These are phyloP conservation scores for Myripristis jacobus DNA, from an alignment of 2,797 vertebrate genomes.

Conservation along the genomic window DNA sequence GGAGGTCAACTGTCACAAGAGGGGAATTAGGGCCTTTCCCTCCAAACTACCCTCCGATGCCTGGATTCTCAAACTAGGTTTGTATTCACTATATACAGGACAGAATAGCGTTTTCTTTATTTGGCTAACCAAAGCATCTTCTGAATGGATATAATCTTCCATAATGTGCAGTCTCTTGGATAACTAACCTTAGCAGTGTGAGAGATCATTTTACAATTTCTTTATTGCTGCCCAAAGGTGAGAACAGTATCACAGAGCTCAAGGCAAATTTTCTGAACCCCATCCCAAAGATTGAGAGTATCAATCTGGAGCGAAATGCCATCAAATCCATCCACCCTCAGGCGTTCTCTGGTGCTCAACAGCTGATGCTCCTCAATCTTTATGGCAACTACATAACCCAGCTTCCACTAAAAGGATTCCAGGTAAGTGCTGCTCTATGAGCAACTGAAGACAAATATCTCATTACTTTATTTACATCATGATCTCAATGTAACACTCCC, in stretches of 20 bases:
- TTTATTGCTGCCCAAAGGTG: constrained; percentile 66
- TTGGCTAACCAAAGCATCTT: background rate
- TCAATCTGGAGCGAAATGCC: constrained; percentile 82
- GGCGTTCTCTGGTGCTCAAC: constrained; percentile 78
- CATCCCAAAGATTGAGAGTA: constrained; percentile 78
- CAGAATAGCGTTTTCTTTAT: background rate
- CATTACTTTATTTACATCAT: background rate
- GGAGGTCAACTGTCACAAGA: constrained; percentile 83
- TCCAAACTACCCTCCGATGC: constrained; percentile 76
- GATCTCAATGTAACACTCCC: background rate
- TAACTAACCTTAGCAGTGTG: background rate
- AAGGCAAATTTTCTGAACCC: constrained; percentile 71
- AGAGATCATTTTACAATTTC: background rate
- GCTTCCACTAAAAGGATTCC: constrained; percentile 75
- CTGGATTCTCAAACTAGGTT: constrained; percentile 84
- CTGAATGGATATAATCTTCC: background rate
- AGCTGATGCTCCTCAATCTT: constrained; percentile 83
- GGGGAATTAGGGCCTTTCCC: constrained; percentile 74
- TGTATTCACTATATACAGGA: constrained; percentile 4
- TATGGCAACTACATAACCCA: constrained; percentile 80
- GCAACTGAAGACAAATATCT: no score
- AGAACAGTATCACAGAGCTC: constrained; percentile 80
- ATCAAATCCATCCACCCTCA: constrained; percentile 80
- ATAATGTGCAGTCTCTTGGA: no score
- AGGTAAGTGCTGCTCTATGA: constrained; percentile 62